A percentile compares a stretch with the other conserved stretches of the same genome.
Evolutionary conservation across 2,113 vertebrate genomes (phyloP).

Genomic region (Pituophis catenifer): DNA sequence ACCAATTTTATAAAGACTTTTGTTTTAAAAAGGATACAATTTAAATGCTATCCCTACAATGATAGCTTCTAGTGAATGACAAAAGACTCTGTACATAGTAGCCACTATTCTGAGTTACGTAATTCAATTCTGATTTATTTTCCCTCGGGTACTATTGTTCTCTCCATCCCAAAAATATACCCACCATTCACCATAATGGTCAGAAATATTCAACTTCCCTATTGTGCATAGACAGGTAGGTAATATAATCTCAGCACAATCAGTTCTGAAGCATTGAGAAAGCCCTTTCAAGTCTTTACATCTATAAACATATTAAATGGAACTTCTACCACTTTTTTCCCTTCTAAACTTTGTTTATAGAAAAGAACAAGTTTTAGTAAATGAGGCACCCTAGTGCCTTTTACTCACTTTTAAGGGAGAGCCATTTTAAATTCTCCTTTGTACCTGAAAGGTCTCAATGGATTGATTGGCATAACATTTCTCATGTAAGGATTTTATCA

Average conservation of each 20-base stretch:
- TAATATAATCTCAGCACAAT: neutral
- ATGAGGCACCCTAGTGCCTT: neutral
- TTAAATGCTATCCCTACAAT: neutral
- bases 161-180: neutral
- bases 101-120: neutral
- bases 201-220: neutral
- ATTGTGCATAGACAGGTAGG: neutral
- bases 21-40: neutral
- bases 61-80: neutral
- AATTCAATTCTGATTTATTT: neutral
- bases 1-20: neutral
- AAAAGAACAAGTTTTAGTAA: neutral
- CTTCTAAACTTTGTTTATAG: neutral
- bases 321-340: neutral
- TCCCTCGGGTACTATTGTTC: neutral
- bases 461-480: neutral
- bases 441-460: neutral
- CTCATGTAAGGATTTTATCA: neutral
- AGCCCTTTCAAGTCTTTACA: neutral
- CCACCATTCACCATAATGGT: neutral
- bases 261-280: neutral
- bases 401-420: no score
- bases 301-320: neutral
- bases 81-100: neutral
- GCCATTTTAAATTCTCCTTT: neutral